Evolutionary conservation across 1,140 invertebrate species (phyloP).

Genomic region (Drosophila saltans): DNA sequence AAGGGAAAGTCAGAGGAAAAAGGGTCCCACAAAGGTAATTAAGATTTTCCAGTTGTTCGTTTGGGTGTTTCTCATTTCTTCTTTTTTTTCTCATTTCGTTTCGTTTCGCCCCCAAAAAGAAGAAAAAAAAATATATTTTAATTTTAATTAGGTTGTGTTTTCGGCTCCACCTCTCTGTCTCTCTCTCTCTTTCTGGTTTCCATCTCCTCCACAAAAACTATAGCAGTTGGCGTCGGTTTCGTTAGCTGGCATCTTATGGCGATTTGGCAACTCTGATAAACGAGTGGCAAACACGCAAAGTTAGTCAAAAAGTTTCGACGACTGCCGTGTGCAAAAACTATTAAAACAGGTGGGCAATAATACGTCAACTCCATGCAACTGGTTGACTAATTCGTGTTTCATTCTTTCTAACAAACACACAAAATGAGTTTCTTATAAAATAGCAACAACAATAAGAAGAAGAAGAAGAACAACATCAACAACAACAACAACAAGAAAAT

Average conservation of each 20-base stretch:
- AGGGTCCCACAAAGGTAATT: constrained; percentile 36
- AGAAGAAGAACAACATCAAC: background rate
- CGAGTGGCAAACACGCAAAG: constrained; percentile 60
- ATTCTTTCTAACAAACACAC: background rate
- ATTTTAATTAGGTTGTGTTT: constrained; percentile 71
- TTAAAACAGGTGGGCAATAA: constrained; percentile 76
- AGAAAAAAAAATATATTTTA: constrained; percentile 35
- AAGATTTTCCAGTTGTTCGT: constrained; percentile 24
- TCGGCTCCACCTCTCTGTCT: constrained; percentile 13
- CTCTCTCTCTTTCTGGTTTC: constrained; percentile 6
- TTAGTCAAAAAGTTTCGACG: constrained; percentile 58
- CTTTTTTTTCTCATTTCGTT: constrained; percentile 4
- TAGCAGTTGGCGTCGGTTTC: background rate
- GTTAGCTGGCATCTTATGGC: constrained; percentile 22
- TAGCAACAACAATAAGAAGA: background rate
- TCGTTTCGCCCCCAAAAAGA: constrained; percentile 1
- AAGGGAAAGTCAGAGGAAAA: background rate
- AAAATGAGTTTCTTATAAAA: constrained; percentile 10
- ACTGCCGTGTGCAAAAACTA: constrained; percentile 61
- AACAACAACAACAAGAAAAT: constrained; percentile 31
- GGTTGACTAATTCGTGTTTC: constrained; percentile 63
- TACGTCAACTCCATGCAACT: constrained; percentile 53
- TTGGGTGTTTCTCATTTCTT: constrained; percentile 14
- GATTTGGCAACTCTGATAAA: constrained; percentile 64
- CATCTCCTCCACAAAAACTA: background rate